These are phyloP conservation scores for Amblyornis subalaris DNA, from an alignment of 2,113 vertebrate genomes.

Conservation along the genomic window DNA sequence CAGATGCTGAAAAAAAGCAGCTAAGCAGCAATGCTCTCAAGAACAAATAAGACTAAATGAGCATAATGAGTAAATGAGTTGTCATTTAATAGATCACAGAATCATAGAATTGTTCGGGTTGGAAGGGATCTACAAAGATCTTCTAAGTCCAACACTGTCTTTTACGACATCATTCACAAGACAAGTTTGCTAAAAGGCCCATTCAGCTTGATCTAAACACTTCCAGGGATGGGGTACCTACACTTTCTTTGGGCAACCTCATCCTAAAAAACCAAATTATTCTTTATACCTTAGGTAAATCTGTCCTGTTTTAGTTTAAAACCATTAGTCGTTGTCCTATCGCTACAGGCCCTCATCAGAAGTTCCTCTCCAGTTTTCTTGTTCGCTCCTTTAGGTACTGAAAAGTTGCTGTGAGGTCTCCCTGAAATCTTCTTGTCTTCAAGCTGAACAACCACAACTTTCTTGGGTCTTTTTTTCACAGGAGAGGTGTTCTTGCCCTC, in stretches of 20 bases:
- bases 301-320: background rate
- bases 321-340: background rate
- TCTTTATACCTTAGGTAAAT: background rate
- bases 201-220: accelerated
- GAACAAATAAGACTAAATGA: background rate
- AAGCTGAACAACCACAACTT: background rate
- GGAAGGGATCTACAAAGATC: background rate
- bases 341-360: background rate
- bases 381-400: background rate
- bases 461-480: background rate
- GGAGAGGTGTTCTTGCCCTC: background rate
- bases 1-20: background rate
- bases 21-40: background rate
- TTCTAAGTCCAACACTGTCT: background rate
- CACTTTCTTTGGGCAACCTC: background rate
- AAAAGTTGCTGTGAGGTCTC: background rate
- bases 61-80: accelerated
- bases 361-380: background rate
- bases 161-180: accelerated
- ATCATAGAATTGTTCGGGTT: background rate
- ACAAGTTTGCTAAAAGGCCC: background rate
- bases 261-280: accelerated
- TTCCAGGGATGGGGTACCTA: accelerated
- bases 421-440: background rate
- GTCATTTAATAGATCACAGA: background rate